A percentile compares a stretch with the other conserved stretches of the same genome.
These are phyloP conservation scores for Pseudomyrmex dendroicus DNA, from an alignment of 1,140 invertebrate genomes.

Conservation along the genomic window DNA sequence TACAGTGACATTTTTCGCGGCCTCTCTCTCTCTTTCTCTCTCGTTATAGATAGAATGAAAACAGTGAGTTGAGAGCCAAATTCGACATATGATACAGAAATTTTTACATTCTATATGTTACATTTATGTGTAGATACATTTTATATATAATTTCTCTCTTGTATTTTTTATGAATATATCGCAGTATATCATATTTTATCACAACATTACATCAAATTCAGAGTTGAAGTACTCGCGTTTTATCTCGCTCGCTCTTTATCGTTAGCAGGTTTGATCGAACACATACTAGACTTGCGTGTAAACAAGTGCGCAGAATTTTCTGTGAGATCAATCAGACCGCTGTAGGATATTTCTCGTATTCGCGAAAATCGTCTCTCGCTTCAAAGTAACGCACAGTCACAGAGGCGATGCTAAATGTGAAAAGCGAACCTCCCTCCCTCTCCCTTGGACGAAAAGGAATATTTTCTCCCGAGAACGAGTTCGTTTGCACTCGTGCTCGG, in stretches of 20 bases:
- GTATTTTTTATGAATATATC: no score
- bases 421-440: conserved; percentile 37
- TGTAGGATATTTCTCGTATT: conserved; percentile 61
- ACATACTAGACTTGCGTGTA: conserved; percentile 17
- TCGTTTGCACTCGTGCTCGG: conserved; percentile 61
- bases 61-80: not conserved
- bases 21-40: no score
- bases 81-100: not conserved
- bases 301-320: conserved; percentile 64
- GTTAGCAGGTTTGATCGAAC: conserved; percentile 25
- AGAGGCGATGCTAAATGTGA: conserved; percentile 40
- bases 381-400: conserved; percentile 47
- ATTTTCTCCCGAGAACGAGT: conserved; percentile 58
- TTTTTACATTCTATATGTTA: no score
- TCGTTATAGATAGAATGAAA: conserved; percentile 12
- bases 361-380: conserved; percentile 25
- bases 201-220: not conserved
- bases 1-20: conserved; percentile 16
- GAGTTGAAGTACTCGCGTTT: not conserved
- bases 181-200: conserved; percentile 18
- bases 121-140: not conserved
- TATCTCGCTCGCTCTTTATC: not conserved
- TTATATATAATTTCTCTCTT: not conserved
- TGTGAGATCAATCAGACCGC: conserved; percentile 62
- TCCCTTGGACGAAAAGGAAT: conserved; percentile 41